Base-by-base conservation (phyloP, 2,113 vertebrate genomes). In the Geococcyx californianus region DNA sequence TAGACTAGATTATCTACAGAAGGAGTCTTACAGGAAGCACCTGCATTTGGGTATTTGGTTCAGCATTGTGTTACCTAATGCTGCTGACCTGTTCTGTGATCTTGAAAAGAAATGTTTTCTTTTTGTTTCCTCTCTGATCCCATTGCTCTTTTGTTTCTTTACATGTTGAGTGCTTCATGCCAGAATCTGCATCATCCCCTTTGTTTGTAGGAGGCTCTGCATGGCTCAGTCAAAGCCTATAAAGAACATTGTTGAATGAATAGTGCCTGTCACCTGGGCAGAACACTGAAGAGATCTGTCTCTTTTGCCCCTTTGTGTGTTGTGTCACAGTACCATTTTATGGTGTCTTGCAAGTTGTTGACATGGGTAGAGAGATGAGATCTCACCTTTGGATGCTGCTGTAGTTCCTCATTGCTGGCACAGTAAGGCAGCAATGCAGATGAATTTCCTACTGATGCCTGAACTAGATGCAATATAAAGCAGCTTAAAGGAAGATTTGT, bases 21-120 rank as follows among this genome's bases (percentile, higher is more conserved):
- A 91, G 52, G 38, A 67, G 79, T 77, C 72, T 88, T 90, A 20
- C 31, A 86, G 85, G 64, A 94, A 93, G 40, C 87, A 96, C 82
- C 93, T 91, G 76, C 91, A 52, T 29, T 90, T 33, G 74, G 60
- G 49, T 93, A 84, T 88, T 93, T 79, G 77, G 72, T 51, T 81
- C 76, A 75, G 56, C 64, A 74, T 77, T 92, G 72, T 90, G 64
- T 81, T 88, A 86, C 73, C 87, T 84, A 77, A 88, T 84, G 79
- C 68, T 84, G 51, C 59, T 95, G 92, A 90, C 72, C 85, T 70
- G 68, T 88, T 90, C 79, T 75, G 72, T 95, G 88, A 90, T 91
- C 82, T 88, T 74, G 66, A 69, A 93, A 93, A 91, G 24, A 80
- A 49, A 67, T 18, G 29, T 55, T 56, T 84, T 89, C 62, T 86